Percentiles rank a stretch among this genome's conserved stretches.
phyloP scores from a whole-genome alignment of 2,888 invertebrate species.

The Leptinotarsa juncta region DNA sequence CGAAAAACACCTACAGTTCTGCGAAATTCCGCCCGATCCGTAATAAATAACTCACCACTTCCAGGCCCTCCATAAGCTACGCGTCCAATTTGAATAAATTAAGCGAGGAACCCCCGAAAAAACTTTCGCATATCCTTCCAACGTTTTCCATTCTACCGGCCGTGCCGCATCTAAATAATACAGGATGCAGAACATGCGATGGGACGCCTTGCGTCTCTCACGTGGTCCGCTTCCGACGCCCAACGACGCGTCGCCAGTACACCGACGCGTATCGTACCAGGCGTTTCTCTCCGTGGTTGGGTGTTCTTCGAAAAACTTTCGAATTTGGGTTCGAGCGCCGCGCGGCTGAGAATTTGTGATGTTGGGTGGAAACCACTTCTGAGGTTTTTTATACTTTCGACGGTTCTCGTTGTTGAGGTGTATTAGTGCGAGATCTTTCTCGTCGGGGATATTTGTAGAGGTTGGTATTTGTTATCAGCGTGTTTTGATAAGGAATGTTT shows the following conservation, averaged over 20 bases:
- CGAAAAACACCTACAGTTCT: not conserved
- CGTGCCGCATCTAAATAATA: slow-evolving; percentile 20
- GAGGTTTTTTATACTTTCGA: not conserved
- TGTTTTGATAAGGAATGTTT: not conserved
- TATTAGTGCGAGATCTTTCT: not conserved
- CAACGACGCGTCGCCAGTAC: slow-evolving; percentile 35
- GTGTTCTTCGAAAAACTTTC: slow-evolving; percentile 33
- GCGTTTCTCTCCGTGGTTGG: slow-evolving; percentile 29
- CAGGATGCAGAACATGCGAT: slow-evolving; percentile 23
- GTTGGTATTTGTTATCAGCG: slow-evolving; percentile 14
- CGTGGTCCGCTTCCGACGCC: slow-evolving; percentile 35
- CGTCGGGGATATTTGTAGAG: slow-evolving; percentile 3
- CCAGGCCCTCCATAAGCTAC: slow-evolving; percentile 9
- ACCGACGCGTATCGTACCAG: slow-evolving; percentile 37
- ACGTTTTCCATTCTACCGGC: slow-evolving; percentile 1
- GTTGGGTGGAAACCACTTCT: not conserved
- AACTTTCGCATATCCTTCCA: slow-evolving; percentile 4
- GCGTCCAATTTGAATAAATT: slow-evolving; percentile 16
- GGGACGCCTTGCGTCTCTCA: slow-evolving; percentile 34
- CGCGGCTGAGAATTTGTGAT: not conserved
- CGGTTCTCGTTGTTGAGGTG: not conserved
- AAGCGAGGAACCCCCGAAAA: slow-evolving; percentile 2
- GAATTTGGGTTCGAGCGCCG: slow-evolving; percentile 24
- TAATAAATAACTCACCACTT: slow-evolving; percentile 7
- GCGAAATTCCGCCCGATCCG: not conserved